A percentile compares a stretch with the other conserved stretches of the same genome.
Evolutionary conservation across 2,797 vertebrate species (phyloP).

Genomic region (Phyllotis vaccarum): DNA sequence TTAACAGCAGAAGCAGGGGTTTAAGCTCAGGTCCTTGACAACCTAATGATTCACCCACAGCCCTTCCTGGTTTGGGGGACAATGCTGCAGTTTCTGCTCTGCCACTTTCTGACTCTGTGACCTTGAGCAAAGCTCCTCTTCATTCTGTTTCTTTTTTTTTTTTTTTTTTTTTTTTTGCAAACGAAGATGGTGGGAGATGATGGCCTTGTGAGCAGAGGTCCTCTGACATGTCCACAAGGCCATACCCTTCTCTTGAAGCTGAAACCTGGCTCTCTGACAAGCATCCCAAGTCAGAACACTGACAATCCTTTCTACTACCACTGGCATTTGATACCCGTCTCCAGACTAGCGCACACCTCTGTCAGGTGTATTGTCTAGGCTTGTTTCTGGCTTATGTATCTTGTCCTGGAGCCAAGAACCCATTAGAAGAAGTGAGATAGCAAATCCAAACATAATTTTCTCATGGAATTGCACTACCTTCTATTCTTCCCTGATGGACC

Average conservation of each 20-base stretch:
- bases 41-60: not conserved
- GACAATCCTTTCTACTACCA: not conserved
- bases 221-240: not conserved
- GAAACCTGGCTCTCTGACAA: not conserved
- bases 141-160: not conserved
- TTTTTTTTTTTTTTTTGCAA: not conserved
- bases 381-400: slow-evolving; percentile 19
- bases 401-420: slow-evolving; percentile 61
- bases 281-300: slow-evolving; percentile 1
- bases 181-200: not conserved
- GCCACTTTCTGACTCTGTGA: not conserved
- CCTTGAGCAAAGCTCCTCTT: not conserved
- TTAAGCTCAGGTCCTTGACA: not conserved
- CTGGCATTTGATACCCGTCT: not conserved
- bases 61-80: not conserved
- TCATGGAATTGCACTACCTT: slow-evolving; percentile 22
- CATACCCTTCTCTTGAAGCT: not conserved
- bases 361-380: not conserved
- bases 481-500: not conserved
- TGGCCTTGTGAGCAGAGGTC: not conserved
- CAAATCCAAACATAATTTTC: slow-evolving; percentile 51
- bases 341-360: not conserved
- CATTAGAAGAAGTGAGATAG: slow-evolving; percentile 20
- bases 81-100: not conserved
- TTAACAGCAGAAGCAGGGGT: not conserved